Base-by-base conservation (phyloP, 2,888 invertebrate species). In the Netelia inedita region DNA sequence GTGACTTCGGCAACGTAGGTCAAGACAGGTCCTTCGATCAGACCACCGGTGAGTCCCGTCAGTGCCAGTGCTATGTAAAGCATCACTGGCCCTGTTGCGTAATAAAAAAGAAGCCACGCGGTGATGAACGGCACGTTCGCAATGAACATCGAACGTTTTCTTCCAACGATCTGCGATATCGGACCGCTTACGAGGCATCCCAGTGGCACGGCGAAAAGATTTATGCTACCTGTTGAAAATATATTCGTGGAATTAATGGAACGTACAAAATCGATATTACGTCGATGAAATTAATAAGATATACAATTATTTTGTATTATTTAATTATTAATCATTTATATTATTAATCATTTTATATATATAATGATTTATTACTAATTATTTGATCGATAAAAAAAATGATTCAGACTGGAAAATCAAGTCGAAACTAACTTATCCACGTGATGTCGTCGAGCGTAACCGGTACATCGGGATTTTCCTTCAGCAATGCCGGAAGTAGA, bases 1-100 rank as follows among this genome's bases (percentile, higher is more conserved):
- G 97, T 97, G 71, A 98, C 96, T 94, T 98, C 97, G 5, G 97
- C 97, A 14, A 97, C 97, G 92, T 97, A 98, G 0, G 97, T 97
- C 88, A 97, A 93, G 43, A 97, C 97, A 21, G 97, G 97, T 83
- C 97, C 97, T 94, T 97, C 97, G 86, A 97, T 94, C 9, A 97
- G 94, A 75, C 97, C 97, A 76, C 97, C 97, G 6, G 96, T 96
- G 41, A 97, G 90, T 1, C 97, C 97, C 3, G 97, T 96, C 81
- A 97, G 93, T 86, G 96, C 95, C 55, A 97, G 94, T 1, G 97
- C 97, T 1, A 95, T 93, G 91, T 97, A 97, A 43, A 97, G 94
- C 91, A 96, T 96, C 85, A 94, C 94, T 0, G 96, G 95, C 78
- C 94, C 94, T 10, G 94, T 95, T 0, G 97, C 94, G 90, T 95